These are phyloP conservation scores for Cryptocephalus moraei DNA, from an alignment of 2,888 invertebrate species.

Conservation along the genomic window DNA sequence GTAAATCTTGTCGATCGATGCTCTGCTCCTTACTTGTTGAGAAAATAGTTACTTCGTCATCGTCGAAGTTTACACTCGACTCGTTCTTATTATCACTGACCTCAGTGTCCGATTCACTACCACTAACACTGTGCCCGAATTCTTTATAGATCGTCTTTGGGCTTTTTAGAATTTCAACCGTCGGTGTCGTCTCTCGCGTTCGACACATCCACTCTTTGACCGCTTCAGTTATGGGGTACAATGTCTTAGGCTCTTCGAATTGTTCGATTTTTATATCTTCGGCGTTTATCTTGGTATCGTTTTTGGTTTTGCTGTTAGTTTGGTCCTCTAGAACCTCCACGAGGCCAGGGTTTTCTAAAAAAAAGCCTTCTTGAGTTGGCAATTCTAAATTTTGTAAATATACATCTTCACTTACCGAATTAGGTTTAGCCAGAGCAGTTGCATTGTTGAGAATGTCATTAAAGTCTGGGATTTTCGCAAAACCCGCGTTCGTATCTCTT, in stretches of 20 bases:
- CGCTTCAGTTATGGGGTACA: constrained; percentile 46
- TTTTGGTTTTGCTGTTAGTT: not conserved
- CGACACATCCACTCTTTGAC: constrained; percentile 49
- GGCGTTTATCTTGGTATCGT: constrained; percentile 1
- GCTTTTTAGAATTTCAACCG: constrained; percentile 35
- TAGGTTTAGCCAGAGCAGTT: constrained; percentile 8
- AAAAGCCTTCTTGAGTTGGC: constrained; percentile 19
- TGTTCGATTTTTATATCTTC: not conserved
- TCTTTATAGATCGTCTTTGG: constrained; percentile 33
- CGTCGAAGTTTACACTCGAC: constrained; percentile 6
- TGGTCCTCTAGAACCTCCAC: not conserved
- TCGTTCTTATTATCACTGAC: constrained; percentile 9
- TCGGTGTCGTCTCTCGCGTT: constrained; percentile 36
- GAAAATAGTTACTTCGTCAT: constrained; percentile 22
- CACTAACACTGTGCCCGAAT: constrained; percentile 20
- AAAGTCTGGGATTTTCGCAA: constrained; percentile 26
- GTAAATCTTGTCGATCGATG: constrained; percentile 37
- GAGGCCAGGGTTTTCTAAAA: constrained; percentile 21
- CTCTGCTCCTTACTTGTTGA: constrained; percentile 19
- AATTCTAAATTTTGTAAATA: constrained; percentile 14
- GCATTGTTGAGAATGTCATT: constrained; percentile 17
- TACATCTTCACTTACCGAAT: constrained; percentile 10
- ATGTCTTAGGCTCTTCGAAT: constrained; percentile 9
- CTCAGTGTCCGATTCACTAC: constrained; percentile 21
- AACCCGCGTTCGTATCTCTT: constrained; percentile 17